phyloP scores from a whole-genome alignment of 1,140 invertebrate species.

The Triops longicaudatus region DNA sequence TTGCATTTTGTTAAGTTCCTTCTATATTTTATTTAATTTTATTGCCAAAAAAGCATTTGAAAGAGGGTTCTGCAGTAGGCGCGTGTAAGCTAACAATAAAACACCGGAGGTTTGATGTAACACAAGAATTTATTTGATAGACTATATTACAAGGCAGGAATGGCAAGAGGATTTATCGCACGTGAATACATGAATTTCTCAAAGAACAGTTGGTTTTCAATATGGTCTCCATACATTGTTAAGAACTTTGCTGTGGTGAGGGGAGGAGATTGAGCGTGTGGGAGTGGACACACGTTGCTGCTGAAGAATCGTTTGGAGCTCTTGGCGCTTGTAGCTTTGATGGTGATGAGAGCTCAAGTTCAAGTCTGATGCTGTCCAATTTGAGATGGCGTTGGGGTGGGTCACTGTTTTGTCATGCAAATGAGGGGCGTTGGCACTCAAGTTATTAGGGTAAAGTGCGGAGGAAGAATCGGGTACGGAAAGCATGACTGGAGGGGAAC shows the following conservation, averaged over 20 bases:
- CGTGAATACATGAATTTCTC: background rate
- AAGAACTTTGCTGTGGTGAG: background rate
- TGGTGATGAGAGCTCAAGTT: background rate
- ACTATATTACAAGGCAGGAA: slow-evolving; percentile 3
- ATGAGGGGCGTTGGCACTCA: slow-evolving; percentile 10
- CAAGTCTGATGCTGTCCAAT: background rate
- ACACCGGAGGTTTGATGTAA: background rate
- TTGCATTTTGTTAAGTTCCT: background rate
- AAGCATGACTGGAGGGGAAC: background rate
- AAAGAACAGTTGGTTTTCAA: background rate
- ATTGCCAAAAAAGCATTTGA: no score
- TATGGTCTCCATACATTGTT: background rate
- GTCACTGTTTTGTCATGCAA: slow-evolving; percentile 6
- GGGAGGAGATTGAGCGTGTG: background rate
- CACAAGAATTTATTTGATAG: background rate
- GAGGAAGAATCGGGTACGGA: background rate
- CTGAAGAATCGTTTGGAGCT: background rate
- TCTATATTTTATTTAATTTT: background rate
- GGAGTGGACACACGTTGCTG: background rate
- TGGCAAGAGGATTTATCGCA: background rate
- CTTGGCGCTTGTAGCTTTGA: background rate
- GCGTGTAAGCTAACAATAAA: no score
- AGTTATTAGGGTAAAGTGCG: slow-evolving; percentile 3
- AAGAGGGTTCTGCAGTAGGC: no score
- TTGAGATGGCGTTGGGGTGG: slow-evolving; percentile 10